Evolutionary conservation across 2,113 vertebrate genomes (phyloP).

Genomic region (Bombycilla garrulus): DNA sequence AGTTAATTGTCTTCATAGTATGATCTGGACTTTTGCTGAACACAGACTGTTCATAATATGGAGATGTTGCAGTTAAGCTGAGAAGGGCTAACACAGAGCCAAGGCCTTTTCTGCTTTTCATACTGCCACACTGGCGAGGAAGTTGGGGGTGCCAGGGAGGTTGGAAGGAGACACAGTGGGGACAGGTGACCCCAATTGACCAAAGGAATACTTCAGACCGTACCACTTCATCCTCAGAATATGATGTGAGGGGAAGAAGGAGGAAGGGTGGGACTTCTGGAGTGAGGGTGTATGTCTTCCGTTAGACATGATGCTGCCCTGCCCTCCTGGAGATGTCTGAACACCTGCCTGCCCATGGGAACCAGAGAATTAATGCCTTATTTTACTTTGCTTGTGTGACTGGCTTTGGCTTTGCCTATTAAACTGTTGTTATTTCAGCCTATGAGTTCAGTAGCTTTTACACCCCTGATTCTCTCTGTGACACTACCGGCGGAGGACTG

Average conservation of each 20-base stretch:
- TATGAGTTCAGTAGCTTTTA: not conserved
- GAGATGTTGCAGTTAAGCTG: not conserved
- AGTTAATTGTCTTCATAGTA: not conserved
- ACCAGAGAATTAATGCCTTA: not conserved
- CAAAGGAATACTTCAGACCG: not conserved
- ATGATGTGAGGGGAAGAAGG: too few species aligned
- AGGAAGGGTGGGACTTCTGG: not conserved
- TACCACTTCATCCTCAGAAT: not conserved
- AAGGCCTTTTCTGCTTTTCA: not conserved
- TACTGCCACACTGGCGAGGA: rapidly evolving
- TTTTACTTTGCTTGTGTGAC: not conserved
- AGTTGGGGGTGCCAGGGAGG: not conserved
- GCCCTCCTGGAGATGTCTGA: not conserved
- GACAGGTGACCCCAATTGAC: not conserved
- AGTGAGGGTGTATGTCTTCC: rapidly evolving
- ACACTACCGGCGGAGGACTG: not conserved
- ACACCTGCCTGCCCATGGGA: not conserved
- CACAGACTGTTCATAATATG: not conserved
- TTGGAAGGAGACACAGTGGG: not conserved
- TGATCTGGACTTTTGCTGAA: not conserved
- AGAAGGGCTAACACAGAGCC: not conserved
- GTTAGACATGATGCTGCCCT: rapidly evolving
- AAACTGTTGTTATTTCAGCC: not conserved
- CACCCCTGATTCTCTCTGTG: not conserved
- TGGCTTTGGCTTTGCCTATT: not conserved